A percentile compares a stretch with the other conserved stretches of the same genome.
phyloP scores from a whole-genome alignment of 2,888 invertebrate species.

The Cephus runcator region DNA sequence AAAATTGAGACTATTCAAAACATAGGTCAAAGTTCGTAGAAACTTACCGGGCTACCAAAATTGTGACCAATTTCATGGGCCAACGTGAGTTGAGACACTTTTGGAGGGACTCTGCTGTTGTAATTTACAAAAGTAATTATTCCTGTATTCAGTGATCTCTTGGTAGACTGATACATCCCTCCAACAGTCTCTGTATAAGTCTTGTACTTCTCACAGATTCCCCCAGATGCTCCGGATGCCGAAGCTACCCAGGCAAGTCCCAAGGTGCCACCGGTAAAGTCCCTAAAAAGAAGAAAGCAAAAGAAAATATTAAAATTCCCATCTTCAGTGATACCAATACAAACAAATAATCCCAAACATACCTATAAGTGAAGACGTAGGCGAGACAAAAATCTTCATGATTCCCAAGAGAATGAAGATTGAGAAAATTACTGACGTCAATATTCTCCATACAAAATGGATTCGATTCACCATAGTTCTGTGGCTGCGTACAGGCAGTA shows the following conservation, averaged over 20 bases:
- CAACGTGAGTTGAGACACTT: conserved; percentile 96
- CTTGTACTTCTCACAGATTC: conserved; percentile 98
- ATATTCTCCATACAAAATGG: conserved; percentile 97
- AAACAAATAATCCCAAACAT: neutral
- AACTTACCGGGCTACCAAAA: conserved; percentile 94
- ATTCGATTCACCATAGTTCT: conserved; percentile 76
- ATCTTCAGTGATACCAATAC: neutral
- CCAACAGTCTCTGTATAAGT: conserved; percentile 96
- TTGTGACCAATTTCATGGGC: conserved; percentile 99
- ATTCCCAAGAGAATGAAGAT: conserved; percentile 95
- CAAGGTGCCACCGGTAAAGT: conserved; percentile 97
- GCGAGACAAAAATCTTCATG: conserved; percentile 99
- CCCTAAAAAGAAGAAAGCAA: conserved; percentile 68
- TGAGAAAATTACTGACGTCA: conserved; percentile 98
- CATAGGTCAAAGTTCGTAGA: neutral
- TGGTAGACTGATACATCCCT: conserved; percentile 93
- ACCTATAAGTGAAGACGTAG: conserved; percentile 94
- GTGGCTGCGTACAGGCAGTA: conserved; percentile 73
- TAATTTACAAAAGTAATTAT: conserved; percentile 99
- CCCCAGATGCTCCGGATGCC: conserved; percentile 96
- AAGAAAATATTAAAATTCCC: neutral
- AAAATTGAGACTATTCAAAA: neutral
- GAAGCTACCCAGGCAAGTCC: conserved; percentile 99
- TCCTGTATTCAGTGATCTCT: conserved; percentile 95
- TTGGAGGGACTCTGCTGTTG: conserved; percentile 95